A percentile compares a stretch with the other conserved stretches of the same genome.
Conservation (phyloP, 2,888 invertebrate genomes). For the Eupithecia subumbrata region DNA sequence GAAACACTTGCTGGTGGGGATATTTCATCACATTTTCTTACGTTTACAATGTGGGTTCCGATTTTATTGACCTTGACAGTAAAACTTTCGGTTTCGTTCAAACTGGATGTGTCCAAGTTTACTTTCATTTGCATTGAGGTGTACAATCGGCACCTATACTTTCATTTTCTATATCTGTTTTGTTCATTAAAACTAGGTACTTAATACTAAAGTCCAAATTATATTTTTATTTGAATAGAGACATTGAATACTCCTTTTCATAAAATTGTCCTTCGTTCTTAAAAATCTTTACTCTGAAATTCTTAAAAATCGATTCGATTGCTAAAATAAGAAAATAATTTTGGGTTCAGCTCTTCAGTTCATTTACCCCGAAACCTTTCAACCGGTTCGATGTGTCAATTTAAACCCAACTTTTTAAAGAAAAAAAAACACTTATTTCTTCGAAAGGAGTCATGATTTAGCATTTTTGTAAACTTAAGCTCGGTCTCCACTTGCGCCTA, state of each 20-base stretch:
- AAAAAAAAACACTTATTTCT: not conserved
- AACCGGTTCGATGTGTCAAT: slow-evolving; percentile 24
- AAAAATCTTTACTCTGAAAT: not conserved
- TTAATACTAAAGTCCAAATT: not conserved
- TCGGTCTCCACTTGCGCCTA: not conserved
- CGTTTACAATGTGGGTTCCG: not conserved
- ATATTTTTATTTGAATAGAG: too few relatives aligned
- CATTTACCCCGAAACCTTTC: slow-evolving; percentile 30
- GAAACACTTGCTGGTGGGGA: not conserved
- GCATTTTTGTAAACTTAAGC: not conserved
- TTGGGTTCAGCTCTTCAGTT: slow-evolving; percentile 17
- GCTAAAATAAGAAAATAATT: not conserved
- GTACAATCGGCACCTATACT: not conserved
- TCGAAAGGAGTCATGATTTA: not conserved
- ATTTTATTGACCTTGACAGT: slow-evolving; percentile 35
- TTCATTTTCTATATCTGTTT: too few relatives aligned
- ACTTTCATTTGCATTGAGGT: slow-evolving; percentile 39
- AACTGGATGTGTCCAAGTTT: slow-evolving; percentile 37
- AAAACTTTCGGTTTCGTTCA: slow-evolving; percentile 42
- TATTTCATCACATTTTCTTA: not conserved
- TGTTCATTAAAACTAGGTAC: too few relatives aligned
- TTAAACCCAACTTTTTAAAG: not conserved
- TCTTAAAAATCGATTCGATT: not conserved
- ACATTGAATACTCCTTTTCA: too few relatives aligned
- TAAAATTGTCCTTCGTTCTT: too few relatives aligned